A percentile compares a stretch with the other conserved stretches of the same genome.
phyloP scores from a whole-genome alignment of 2,888 invertebrate species.

The Thecophora atra region DNA sequence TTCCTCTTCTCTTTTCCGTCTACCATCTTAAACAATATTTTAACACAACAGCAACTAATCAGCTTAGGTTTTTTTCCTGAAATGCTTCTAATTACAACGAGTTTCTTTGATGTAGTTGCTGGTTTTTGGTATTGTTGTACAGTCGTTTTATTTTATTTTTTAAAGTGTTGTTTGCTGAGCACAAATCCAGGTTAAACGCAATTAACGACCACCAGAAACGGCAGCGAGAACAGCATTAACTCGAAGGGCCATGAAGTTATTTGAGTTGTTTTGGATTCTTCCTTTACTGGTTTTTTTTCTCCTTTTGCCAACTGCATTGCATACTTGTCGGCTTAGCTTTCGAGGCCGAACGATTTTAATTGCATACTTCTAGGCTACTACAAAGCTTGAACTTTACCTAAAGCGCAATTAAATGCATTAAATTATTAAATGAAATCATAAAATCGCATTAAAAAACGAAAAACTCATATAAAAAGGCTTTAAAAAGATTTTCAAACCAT shows the following conservation, averaged over 20 bases:
- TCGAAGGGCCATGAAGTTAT: not conserved
- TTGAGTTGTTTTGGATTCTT: not conserved
- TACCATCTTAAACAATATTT: conserved; percentile 14
- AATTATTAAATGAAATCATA: too few species aligned
- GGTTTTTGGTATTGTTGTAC: not conserved
- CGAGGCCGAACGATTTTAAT: not conserved
- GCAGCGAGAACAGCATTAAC: not conserved
- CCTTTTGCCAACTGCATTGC: conserved; percentile 17
- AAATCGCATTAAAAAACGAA: not conserved
- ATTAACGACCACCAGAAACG: conserved; percentile 2
- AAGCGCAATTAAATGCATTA: too few species aligned
- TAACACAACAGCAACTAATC: conserved; percentile 15
- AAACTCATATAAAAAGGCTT: not conserved
- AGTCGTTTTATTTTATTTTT: too few species aligned
- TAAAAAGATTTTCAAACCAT: conserved; percentile 15
- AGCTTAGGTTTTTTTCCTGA: conserved; percentile 12
- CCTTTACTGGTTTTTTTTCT: not conserved
- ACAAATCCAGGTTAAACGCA: conserved; percentile 27
- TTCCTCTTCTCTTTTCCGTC: not conserved
- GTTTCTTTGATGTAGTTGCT: conserved; percentile 11
- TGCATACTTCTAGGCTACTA: not conserved
- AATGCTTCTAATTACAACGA: conserved; percentile 25
- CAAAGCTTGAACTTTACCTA: too few species aligned
- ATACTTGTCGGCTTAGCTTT: conserved; percentile 18
- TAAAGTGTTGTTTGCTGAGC: not conserved